These are phyloP conservation scores for Drosophila gaucha DNA, from an alignment of 2,888 invertebrate genomes.

Conservation along the genomic window DNA sequence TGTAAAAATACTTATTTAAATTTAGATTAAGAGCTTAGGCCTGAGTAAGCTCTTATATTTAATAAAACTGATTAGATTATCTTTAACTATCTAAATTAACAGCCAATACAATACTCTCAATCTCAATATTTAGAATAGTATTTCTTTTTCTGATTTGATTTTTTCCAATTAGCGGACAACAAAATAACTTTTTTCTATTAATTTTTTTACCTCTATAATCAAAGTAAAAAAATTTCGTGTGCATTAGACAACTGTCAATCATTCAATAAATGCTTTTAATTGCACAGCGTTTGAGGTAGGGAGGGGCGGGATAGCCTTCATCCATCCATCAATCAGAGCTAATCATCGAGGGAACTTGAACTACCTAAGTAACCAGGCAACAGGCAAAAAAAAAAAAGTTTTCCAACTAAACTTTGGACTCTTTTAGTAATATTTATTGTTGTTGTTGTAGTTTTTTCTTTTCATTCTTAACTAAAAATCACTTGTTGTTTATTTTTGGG, in stretches of 20 bases:
- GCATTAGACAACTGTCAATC: constrained; percentile 47
- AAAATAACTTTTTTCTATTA: neutral
- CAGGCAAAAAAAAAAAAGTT: neutral
- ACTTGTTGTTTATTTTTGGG: constrained; percentile 43
- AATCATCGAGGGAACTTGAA: constrained; percentile 22
- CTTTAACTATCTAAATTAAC: neutral
- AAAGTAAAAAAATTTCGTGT: constrained; percentile 3
- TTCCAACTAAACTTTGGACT: constrained; percentile 48
- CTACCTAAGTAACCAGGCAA: constrained; percentile 4
- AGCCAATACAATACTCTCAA: too few relatives aligned
- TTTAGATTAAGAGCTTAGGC: too few relatives aligned
- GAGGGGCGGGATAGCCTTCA: constrained; percentile 1
- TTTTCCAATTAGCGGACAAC: neutral
- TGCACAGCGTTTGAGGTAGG: constrained; percentile 2
- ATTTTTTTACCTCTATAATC: neutral
- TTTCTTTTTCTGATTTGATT: too few relatives aligned
- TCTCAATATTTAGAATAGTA: too few relatives aligned
- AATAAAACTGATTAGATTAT: too few relatives aligned
- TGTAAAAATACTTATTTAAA: too few relatives aligned
- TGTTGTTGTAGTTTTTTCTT: constrained; percentile 1
- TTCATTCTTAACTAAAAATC: constrained; percentile 34
- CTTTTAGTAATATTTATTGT: constrained; percentile 6
- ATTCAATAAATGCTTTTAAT: constrained; percentile 7
- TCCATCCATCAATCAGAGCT: constrained; percentile 44
- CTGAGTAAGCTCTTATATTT: too few relatives aligned